Base-by-base conservation (phyloP, 2,113 vertebrate genomes). In the Nothobranchius kuhntae region DNA sequence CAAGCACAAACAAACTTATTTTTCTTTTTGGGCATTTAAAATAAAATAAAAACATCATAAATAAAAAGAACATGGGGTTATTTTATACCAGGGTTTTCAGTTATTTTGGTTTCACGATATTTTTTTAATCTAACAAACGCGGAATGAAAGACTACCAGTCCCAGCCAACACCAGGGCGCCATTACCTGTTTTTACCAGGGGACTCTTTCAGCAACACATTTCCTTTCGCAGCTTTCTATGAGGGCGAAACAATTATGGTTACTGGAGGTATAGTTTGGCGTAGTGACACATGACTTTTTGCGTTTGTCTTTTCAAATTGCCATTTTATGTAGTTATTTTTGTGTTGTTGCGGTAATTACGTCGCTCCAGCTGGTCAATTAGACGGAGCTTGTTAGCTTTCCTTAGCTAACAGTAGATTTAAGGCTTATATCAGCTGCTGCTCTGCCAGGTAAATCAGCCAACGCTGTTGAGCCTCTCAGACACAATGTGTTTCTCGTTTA, bases 401-500 rank as follows among this genome's bases (percentile, higher is more conserved):
- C 4, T 44, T 87, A 82, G 79, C 86, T 74, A 65, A 57, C 58
- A 42, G 61, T 89, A 89, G 88, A 89, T 90, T 87, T 87, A 71
- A 85, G 78, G 86, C 80, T 89, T 89, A 90, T 84, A 80, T 58
- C 80, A 74, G 76, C 4, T 53, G 65, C 71, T 81, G 64, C 44
- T 52, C 61, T 81, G 68, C 63, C 74, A 78, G 78, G 68, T 85
- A 78, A 75, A 78, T 73, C 59, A 55, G 58, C 79, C 70, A 63
- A 82, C 81, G 65, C 84, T 75, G 52, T 15, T 54, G 54, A 51
- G 36, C 69, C 17, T 55, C 35, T 78, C 60, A 36, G 72, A 51
- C 70, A 78, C 68, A n/a, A 90, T 91, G 89, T 3, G 89, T 30
- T 48, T 40, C 53, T 66, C 65, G 46, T 26, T 53, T 68, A 10